phyloP scores from a whole-genome alignment of 2,888 invertebrate species.

The Conomelus anceps region DNA sequence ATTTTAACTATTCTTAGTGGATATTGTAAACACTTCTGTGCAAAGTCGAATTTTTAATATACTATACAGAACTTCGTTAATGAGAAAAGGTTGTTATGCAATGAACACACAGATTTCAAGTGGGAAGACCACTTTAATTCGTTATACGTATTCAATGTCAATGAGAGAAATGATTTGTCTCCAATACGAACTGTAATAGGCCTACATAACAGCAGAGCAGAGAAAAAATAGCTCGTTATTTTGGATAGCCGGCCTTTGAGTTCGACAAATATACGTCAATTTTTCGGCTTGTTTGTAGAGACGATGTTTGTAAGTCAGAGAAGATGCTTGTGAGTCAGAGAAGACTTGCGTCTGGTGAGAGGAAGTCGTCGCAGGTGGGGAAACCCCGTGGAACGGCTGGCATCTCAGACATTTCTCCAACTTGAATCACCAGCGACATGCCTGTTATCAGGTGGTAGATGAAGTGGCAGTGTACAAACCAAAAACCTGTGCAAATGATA shows the following conservation, averaged over 20 bases:
- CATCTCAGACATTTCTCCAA: conserved; percentile 30
- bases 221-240: too few relatives aligned
- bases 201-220: neutral
- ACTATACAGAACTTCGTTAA: too few relatives aligned
- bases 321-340: neutral
- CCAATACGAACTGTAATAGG: neutral
- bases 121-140: neutral
- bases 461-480: conserved; percentile 35
- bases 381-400: conserved; percentile 30
- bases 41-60: too few relatives aligned
- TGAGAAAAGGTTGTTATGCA: too few relatives aligned
- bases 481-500: conserved; percentile 30
- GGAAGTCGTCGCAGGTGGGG: conserved; percentile 33
- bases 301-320: neutral
- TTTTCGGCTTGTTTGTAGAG: neutral
- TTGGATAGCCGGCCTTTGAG: neutral
- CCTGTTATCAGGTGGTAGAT: conserved; percentile 31
- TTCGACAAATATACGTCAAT: too few relatives aligned
- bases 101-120: too few relatives aligned
- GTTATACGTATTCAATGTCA: neutral
- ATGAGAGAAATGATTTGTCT: neutral
- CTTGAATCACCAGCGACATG: conserved; percentile 32
- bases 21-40: too few relatives aligned
- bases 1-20: too few relatives aligned
- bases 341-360: conserved; percentile 18